Base-by-base conservation (phyloP, 2,797 vertebrate species). In the Eulemur coronatus region DNA sequence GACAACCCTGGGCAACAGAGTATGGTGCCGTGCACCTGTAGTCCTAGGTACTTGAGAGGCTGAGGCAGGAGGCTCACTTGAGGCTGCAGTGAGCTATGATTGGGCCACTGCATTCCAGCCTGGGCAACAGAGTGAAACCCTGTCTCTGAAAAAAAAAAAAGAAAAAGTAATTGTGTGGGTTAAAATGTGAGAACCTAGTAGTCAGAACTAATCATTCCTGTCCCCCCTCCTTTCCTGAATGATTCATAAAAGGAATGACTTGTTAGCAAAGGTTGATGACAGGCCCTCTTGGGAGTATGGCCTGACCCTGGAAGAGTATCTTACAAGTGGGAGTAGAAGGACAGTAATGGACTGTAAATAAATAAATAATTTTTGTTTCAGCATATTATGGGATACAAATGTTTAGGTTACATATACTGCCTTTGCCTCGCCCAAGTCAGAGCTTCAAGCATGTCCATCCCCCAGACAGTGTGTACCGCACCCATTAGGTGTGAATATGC, bases 311-410 rank as follows among this genome's bases (percentile, higher is more conserved):
- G 46, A 17, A 72, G 59, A 26, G 5, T 7, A 0, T 35, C 43
- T n/a, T 22, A 6, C 18, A 8, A 7, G 9, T 7, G 4, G 15
- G 18, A 4, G 20, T 1, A 10, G 61, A 1, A 76, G 52, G 14
- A 22, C 4, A 0, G 26, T 52, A 4, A 6, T 30, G 48, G 50
- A 38, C 35, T 35, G 5, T 30, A 20, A 80, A 80, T 75, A 76
- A 55, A 22, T 55, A 55, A 55, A 55, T 55, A 55, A 24, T 55
- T 55, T 55, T 55, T 55, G 22, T 55, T 55, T 55, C 20, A 55
- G 52, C 52, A 52, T 55, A 24, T 55, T 55, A 55, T 2, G 20
- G 52, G 20, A 20, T 55, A 55, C 52, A 24, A 22, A 55, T 55
- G 52, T 55, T 24, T 55, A 55, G 52, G 52, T 55, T 55, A 55